phyloP scores from a whole-genome alignment of 1,140 invertebrate genomes.

The Brachionus rotundiformis region DNA sequence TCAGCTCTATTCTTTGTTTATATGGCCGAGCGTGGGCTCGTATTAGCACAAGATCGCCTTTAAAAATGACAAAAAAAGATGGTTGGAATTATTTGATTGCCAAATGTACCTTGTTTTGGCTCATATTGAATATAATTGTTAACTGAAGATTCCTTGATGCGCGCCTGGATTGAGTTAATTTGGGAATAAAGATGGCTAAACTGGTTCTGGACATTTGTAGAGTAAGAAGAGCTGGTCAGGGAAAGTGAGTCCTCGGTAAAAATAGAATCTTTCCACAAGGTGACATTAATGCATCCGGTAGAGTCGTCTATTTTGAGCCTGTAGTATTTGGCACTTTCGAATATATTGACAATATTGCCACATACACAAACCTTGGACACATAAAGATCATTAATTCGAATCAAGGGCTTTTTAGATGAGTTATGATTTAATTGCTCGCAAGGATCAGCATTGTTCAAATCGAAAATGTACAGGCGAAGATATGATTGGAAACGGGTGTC shows the following conservation, averaged over 20 bases:
- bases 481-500: conserved; percentile 24
- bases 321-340: conserved; percentile 16
- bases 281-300: conserved; percentile 26
- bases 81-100: neutral
- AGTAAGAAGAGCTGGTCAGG: neutral
- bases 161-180: neutral
- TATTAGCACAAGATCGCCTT: conserved; percentile 32
- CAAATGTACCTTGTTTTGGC: conserved; percentile 13
- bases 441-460: conserved; percentile 9
- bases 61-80: neutral
- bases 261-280: conserved; percentile 35
- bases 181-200: neutral
- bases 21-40: neutral
- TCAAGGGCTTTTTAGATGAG: neutral
- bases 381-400: neutral
- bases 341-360: conserved; percentile 33
- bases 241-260: neutral
- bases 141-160: conserved; percentile 2
- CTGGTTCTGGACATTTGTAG: neutral
- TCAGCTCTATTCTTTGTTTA: conserved; percentile 14
- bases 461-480: conserved; percentile 19
- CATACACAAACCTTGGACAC: conserved; percentile 16
- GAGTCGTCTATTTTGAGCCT: conserved; percentile 43
- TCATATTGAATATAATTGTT: conserved; percentile 29
- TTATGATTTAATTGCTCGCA: conserved; percentile 16